Percentiles rank a stretch among this genome's conserved stretches.
phyloP scores from a whole-genome alignment of 2,797 vertebrate genomes.

The Phataginus tricuspis region DNA sequence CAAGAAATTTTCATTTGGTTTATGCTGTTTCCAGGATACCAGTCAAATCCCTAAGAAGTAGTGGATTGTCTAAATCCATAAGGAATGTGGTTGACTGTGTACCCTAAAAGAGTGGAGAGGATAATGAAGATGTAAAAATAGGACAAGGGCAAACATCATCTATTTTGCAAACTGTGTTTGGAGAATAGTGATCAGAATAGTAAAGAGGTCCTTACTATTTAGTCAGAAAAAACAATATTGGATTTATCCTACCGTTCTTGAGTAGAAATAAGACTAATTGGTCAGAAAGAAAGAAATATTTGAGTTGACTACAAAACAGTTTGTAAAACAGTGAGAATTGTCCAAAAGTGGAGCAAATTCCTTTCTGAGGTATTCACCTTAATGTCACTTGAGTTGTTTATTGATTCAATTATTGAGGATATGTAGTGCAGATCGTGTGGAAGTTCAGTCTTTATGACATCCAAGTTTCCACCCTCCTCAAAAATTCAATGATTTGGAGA shows the following conservation, averaged over 20 bases:
- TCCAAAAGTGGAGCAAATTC: neutral
- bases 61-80: neutral
- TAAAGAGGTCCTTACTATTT: neutral
- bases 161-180: neutral
- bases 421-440: neutral
- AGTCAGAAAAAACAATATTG: neutral
- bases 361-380: neutral
- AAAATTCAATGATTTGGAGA: neutral
- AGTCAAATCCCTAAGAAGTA: neutral
- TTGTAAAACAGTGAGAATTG: neutral
- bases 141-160: neutral
- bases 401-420: neutral
- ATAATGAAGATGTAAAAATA: neutral
- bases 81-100: neutral
- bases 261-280: neutral
- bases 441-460: neutral
- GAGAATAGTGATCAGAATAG: neutral
- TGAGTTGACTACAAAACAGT: neutral
- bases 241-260: neutral
- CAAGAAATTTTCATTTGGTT: neutral
- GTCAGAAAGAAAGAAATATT: neutral
- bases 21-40: neutral
- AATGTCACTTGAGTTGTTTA: neutral
- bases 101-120: neutral
- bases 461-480: neutral